Evolutionary conservation across 2,888 invertebrate species (phyloP).

Genomic region (Parelbella ahira): DNA sequence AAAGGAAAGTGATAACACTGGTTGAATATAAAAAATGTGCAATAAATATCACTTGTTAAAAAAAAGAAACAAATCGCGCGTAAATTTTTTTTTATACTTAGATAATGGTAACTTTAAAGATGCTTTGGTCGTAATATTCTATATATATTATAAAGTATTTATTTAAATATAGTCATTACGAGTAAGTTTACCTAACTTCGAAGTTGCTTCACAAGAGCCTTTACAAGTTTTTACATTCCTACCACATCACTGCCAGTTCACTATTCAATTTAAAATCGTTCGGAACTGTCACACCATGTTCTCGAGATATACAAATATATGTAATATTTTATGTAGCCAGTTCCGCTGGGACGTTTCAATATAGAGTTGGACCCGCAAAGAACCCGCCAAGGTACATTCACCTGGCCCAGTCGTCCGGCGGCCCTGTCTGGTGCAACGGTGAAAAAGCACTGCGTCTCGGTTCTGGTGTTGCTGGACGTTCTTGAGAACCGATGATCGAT

Average conservation of each 20-base stretch:
- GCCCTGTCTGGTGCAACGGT: slow-evolving; percentile 76
- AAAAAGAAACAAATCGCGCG: no score
- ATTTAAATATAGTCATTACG: no score
- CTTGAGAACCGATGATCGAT: slow-evolving; percentile 80
- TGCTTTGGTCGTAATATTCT: slow-evolving; percentile 30
- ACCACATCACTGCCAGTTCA: slow-evolving; percentile 21
- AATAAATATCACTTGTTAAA: no score
- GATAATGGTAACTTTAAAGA: slow-evolving; percentile 24
- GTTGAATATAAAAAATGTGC: slow-evolving; percentile 3
- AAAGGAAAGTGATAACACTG: no score
- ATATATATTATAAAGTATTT: no score
- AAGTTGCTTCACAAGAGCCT: slow-evolving; percentile 8
- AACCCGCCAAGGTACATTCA: slow-evolving; percentile 76
- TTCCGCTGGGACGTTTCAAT: slow-evolving; percentile 47
- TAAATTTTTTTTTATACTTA: slow-evolving; percentile 10
- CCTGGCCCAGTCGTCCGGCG: slow-evolving; percentile 84
- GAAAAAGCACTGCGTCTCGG: slow-evolving; percentile 83
- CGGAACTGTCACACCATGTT: slow-evolving; percentile 7
- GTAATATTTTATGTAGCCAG: slow-evolving; percentile 17
- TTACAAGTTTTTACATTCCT: slow-evolving; percentile 23
- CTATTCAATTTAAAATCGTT: slow-evolving; percentile 23
- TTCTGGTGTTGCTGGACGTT: slow-evolving; percentile 45
- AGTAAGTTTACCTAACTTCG: slow-evolving; percentile 1
- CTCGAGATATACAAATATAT: no score
- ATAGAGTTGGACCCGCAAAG: slow-evolving; percentile 51